A percentile compares a stretch with the other conserved stretches of the same genome.
phyloP scores from a whole-genome alignment of 2,888 invertebrate species.

The Amphipoea lucens region DNA sequence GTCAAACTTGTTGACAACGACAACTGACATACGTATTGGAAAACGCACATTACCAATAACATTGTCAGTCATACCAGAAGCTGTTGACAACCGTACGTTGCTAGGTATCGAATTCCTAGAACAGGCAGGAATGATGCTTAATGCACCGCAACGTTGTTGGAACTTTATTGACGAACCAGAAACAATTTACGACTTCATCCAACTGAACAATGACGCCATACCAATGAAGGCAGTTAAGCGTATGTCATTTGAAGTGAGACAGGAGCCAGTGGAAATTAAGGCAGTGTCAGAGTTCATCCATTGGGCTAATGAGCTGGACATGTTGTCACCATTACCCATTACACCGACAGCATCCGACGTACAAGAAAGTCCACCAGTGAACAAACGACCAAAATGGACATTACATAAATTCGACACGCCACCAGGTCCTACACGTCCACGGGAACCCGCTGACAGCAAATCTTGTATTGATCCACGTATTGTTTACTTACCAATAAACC shows the following conservation, averaged over 20 bases:
- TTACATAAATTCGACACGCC: not conserved
- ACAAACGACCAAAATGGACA: not conserved
- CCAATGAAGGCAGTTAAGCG: slow-evolving; percentile 8
- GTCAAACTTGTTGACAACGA: not conserved
- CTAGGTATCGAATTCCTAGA: slow-evolving; percentile 58
- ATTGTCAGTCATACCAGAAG: not conserved
- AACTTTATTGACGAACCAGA: slow-evolving; percentile 43
- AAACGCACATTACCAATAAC: not conserved
- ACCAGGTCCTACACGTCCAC: not conserved
- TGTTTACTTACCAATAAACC: slow-evolving; percentile 46
- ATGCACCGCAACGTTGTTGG: slow-evolving; percentile 21
- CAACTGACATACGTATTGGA: not conserved
- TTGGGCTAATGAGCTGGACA: slow-evolving; percentile 16
- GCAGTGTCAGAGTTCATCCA: slow-evolving; percentile 4
- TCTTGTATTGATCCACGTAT: slow-evolving; percentile 20
- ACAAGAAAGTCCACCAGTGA: slow-evolving; percentile 7
- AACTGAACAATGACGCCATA: not conserved
- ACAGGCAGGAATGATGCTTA: slow-evolving; percentile 27
- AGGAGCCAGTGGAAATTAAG: slow-evolving; percentile 4
- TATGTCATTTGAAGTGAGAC: not conserved
- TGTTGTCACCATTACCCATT: slow-evolving; percentile 8
- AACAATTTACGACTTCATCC: too few species aligned
- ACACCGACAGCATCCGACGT: not conserved
- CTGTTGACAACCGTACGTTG: slow-evolving; percentile 38
- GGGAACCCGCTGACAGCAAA: not conserved